phyloP scores from a whole-genome alignment of 1,140 invertebrate species.

The Battus philenor region DNA sequence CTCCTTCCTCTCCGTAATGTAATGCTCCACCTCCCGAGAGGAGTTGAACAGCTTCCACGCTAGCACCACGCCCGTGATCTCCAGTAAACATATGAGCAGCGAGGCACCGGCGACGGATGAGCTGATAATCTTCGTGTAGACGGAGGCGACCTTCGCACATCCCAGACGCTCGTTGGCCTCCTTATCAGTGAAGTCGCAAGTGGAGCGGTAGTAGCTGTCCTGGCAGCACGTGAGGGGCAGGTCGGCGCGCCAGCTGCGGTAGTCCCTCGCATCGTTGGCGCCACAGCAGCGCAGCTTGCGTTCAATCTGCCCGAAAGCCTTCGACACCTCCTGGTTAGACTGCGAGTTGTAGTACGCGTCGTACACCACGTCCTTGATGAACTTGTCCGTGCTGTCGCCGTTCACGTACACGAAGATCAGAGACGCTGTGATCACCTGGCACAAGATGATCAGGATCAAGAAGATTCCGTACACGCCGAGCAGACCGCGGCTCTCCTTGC shows the following conservation, averaged over 20 bases:
- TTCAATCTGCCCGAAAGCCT: conserved; percentile 58
- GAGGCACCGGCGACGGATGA: conserved; percentile 62
- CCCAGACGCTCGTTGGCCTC: conserved; percentile 67
- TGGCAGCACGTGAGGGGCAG: conserved; percentile 58
- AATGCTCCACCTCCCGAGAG: conserved; percentile 59
- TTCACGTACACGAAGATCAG: conserved; percentile 67
- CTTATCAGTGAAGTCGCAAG: conserved; percentile 67
- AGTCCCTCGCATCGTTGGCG: conserved; percentile 65
- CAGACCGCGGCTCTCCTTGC: conserved; percentile 54
- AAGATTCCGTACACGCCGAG: conserved; percentile 58
- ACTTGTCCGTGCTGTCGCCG: conserved; percentile 59
- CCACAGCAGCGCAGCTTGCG: conserved; percentile 63
- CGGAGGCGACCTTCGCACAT: conserved; percentile 65
- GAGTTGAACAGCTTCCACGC: conserved; percentile 63
- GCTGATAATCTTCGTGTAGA: conserved; percentile 68
- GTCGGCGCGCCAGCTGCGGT: conserved; percentile 65
- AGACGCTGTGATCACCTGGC: conserved; percentile 52
- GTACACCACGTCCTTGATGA: conserved; percentile 67
- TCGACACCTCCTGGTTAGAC: conserved; percentile 58
- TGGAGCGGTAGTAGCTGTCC: conserved; percentile 57
- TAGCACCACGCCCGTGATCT: conserved; percentile 51
- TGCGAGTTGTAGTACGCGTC: conserved; percentile 68
- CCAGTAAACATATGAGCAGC: conserved; percentile 49
- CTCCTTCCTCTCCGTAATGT: conserved; percentile 63
- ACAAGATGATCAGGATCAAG: conserved; percentile 49